Evolutionary conservation across 2,797 vertebrate species (phyloP), one percentile per base, ranked within the genome.

Genomic region (Macropodus opercularis): DNA sequence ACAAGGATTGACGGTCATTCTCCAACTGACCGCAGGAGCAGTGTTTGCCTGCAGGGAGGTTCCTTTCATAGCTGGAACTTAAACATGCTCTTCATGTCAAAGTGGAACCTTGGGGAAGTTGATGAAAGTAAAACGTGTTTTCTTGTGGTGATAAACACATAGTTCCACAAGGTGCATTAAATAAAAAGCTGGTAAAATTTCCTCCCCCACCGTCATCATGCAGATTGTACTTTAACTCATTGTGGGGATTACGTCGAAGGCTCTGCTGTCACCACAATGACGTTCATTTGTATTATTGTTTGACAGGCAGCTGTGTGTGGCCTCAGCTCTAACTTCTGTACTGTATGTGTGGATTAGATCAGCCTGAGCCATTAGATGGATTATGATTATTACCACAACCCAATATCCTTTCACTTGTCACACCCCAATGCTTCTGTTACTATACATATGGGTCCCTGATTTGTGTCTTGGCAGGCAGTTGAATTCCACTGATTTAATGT

Each of bases 281-380:
- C 72, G 79, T 89, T 84, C 69, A 91, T 90, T 90, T 77, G 75
- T 84, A 81, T 89, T 89, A 88, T 90, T 90, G 86, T 89, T 81
- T 52, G 64, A 68, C 63, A 63, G 27, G 72, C 78, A 54, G 77
- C 77, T 87, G 77, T 34, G 72, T 23, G 73, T 72, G 72, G 84
- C 70, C 42, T 65, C 58, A 38, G 56, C 47, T 74, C 54, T 74
- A 79, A 66, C 75, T n/a, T n/a, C n/a, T n/a, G n/a, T 78, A 41
- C n/a, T n/a, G n/a, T 78, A 41, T 48, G 79, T 60, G 53, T 57
- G 85, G 89, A 92, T 90, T 91, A 91, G 59, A 80, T 50, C 69
- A 2, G 62, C 36, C 43, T 39, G 75, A 81, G 87, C 87, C 85
- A 89, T 88, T 90, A 81, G 85, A 86, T 79, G 81, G 80, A 88